Base-by-base conservation (phyloP, 2,797 vertebrate genomes). In the Adrianichthys oophorus region DNA sequence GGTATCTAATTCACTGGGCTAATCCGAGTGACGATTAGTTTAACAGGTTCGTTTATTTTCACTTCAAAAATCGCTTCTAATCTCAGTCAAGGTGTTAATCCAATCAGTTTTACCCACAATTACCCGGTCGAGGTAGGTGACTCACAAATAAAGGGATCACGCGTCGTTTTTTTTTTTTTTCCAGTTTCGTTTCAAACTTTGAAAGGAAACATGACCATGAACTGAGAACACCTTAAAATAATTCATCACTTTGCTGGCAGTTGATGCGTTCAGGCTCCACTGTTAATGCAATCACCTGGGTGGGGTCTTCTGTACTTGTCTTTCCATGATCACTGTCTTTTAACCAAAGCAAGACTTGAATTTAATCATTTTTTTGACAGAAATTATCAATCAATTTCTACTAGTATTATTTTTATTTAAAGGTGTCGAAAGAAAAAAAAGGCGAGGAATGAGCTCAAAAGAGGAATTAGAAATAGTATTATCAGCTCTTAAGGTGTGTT, bases 351-450 rank as follows among this genome's bases (percentile, higher is more conserved):
- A 55, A 18, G 15, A 53, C 67, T 56, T 26, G 44, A 56, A 60
- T 71, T 57, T 62, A 76, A 76, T 84, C 60, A 84, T 85, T 73
- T 83, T 70, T 76, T 49, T 82, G 88, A 88, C 88, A 70, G 72
- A 80, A 8, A 52, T 56, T 68, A 75, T 68, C 70, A 84, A 89
- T 87, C 81, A 72, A 83, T 89, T 59, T 66, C 60, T 70, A 70
- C 70, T 59, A 21, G 5, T 67, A 57, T 55, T 85, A 21, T 21
- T 21, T 74, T 69, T 82, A 78, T 76, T 56, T 68, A 41, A 46
- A 45, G 67, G 41, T 70, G 16, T 46, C 5, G 2, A 70, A 76
- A 68, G 54, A 44, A 52, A 66, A 7, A 37, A 61, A 48, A 16
- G 46, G 43, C 45, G 19, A 41, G 32, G 48, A 71, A 53, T 58